phyloP scores from a whole-genome alignment of 2,113 vertebrate species.

The Solea solea region DNA sequence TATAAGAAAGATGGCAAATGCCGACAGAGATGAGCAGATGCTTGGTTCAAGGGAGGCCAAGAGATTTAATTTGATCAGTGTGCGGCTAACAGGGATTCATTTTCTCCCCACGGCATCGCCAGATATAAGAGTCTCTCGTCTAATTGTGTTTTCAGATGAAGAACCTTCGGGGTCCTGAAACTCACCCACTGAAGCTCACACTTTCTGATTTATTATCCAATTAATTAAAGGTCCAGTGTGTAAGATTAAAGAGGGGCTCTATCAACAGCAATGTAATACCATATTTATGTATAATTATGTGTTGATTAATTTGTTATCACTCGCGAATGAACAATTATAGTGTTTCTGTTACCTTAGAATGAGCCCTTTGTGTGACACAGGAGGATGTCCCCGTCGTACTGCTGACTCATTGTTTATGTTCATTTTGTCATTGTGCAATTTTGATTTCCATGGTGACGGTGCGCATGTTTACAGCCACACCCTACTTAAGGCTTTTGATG shows the following conservation, averaged over 20 bases:
- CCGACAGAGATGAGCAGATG: background rate
- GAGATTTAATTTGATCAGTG: constrained; percentile 25
- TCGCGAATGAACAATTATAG: background rate
- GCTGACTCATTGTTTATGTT: no score
- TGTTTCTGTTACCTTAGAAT: background rate
- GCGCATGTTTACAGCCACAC: no score
- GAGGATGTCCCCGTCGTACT: no score
- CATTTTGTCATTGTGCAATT: no score
- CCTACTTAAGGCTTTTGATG: no score
- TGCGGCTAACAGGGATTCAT: constrained; percentile 21
- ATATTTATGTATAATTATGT: background rate
- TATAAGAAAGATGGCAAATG: background rate
- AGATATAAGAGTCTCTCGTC: constrained; percentile 1
- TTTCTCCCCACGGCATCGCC: background rate
- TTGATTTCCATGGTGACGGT: no score
- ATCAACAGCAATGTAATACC: background rate
- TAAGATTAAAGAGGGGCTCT: background rate
- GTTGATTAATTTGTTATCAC: background rate
- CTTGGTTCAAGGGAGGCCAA: constrained; percentile 11
- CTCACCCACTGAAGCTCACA: background rate
- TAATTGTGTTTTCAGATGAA: constrained; percentile 2
- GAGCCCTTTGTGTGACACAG: no score
- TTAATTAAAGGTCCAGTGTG: background rate
- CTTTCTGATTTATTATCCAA: background rate
- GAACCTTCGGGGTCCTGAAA: background rate